phyloP scores from a whole-genome alignment of 2,113 vertebrate species.

The Psilopsiagon aymara region DNA sequence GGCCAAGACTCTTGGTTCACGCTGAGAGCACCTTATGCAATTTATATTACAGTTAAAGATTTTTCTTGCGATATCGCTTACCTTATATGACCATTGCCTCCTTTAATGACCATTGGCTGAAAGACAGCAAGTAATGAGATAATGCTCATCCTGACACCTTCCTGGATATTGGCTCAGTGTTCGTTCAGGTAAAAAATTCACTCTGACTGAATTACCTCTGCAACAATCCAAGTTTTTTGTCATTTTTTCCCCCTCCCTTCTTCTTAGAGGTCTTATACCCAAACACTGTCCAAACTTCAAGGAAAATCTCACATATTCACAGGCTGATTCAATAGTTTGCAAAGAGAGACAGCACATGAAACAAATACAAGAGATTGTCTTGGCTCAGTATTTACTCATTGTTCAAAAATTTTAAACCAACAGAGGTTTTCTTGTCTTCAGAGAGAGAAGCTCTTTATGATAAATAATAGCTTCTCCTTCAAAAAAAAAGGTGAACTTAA shows the following conservation, averaged over 20 bases:
- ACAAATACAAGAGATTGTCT: not conserved
- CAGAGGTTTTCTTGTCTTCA: not conserved
- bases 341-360: not conserved
- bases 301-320: not conserved
- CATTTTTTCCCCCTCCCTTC: not conserved
- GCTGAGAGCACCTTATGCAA: slow-evolving; percentile 53
- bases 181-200: slow-evolving; percentile 3
- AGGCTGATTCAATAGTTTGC: not conserved
- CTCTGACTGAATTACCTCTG: not conserved
- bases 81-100: slow-evolving; percentile 52
- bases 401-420: slow-evolving; percentile 25
- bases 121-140: not conserved
- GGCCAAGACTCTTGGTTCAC: slow-evolving; percentile 7
- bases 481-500: slow-evolving; percentile 39
- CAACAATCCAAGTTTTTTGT: not conserved
- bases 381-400: not conserved
- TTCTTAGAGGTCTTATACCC: not conserved
- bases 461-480: slow-evolving; percentile 51
- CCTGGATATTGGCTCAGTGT: not conserved
- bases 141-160: slow-evolving; percentile 13
- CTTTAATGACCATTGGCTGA: slow-evolving; percentile 25
- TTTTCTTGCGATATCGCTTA: not conserved
- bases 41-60: slow-evolving; percentile 51
- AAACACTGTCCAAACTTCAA: not conserved
- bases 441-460: slow-evolving; percentile 21